Conservation (phyloP, 2,113 vertebrate species). For the Laticauda colubrina region DNA sequence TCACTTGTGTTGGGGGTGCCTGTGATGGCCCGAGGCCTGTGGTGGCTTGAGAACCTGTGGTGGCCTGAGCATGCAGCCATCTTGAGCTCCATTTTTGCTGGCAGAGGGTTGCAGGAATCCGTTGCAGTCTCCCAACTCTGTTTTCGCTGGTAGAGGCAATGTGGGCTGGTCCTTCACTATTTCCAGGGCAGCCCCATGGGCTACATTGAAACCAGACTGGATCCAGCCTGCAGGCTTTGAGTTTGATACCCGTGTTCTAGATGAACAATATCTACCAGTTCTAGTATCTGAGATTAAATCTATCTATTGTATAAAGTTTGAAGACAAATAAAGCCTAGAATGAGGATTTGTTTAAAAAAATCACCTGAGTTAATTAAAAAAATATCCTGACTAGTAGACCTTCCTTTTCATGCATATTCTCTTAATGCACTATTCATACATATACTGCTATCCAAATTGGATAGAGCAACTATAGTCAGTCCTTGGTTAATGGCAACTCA, state of each 20-base stretch:
- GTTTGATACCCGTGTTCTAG: neutral
- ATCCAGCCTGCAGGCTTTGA: no score
- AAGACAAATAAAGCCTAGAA: neutral
- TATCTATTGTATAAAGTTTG: neutral
- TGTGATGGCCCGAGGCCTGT: no score
- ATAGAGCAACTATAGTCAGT: neutral
- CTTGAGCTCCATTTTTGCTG: no score
- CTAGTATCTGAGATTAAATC: neutral
- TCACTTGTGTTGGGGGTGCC: no score
- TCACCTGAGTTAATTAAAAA: neutral
- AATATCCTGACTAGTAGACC: neutral
- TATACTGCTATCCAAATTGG: neutral
- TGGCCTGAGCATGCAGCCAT: no score
- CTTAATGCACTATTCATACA: neutral
- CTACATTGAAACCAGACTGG: no score
- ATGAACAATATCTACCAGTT: neutral
- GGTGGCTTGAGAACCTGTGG: no score
- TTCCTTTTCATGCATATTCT: neutral
- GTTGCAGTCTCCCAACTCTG: no score
- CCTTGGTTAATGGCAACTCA: neutral
- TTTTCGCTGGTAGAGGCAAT: no score
- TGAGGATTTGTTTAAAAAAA: neutral
- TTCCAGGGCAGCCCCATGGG: no score
- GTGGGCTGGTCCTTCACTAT: accelerated
- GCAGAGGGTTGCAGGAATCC: no score